Percentiles rank a stretch among this genome's conserved stretches.
Evolutionary conservation across 2,113 vertebrate species (phyloP).

Genomic region (Cynopterus brachyotis): DNA sequence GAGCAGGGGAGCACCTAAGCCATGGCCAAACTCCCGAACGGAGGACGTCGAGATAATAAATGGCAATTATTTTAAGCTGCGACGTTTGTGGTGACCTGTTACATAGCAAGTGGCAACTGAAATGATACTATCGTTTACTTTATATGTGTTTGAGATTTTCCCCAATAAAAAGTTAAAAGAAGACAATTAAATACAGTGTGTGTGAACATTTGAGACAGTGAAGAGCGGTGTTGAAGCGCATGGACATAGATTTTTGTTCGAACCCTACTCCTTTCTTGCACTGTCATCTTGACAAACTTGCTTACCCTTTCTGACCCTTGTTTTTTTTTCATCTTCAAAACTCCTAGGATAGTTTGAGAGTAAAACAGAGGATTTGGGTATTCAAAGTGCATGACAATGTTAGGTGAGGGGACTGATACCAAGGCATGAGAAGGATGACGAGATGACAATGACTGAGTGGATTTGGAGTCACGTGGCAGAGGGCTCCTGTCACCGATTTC

Average conservation of each 20-base stretch:
- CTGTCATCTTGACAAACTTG: not conserved
- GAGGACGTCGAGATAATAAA: not conserved
- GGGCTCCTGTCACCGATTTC: not conserved
- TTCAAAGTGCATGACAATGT: accelerated
- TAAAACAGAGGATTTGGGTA: not conserved
- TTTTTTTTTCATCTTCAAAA: not conserved
- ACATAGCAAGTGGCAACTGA: not conserved
- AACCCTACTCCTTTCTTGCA: not conserved
- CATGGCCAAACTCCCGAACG: too few species aligned
- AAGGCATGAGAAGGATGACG: not conserved
- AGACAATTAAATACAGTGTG: not conserved
- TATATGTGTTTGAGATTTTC: not conserved
- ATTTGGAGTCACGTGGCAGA: not conserved
- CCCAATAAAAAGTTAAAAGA: not conserved
- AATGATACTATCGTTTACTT: not conserved
- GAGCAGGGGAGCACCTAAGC: not conserved
- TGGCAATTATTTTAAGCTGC: not conserved
- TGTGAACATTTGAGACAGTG: accelerated
- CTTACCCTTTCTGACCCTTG: not conserved
- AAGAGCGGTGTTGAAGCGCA: not conserved
- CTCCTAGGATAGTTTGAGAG: not conserved
- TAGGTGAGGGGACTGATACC: not conserved
- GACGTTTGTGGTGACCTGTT: too few species aligned
- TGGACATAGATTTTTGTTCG: not conserved
- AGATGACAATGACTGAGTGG: slow-evolving; percentile 19